These are phyloP conservation scores for Micronycteris hirsuta DNA, from an alignment of 2,113 vertebrate genomes.

Conservation along the genomic window DNA sequence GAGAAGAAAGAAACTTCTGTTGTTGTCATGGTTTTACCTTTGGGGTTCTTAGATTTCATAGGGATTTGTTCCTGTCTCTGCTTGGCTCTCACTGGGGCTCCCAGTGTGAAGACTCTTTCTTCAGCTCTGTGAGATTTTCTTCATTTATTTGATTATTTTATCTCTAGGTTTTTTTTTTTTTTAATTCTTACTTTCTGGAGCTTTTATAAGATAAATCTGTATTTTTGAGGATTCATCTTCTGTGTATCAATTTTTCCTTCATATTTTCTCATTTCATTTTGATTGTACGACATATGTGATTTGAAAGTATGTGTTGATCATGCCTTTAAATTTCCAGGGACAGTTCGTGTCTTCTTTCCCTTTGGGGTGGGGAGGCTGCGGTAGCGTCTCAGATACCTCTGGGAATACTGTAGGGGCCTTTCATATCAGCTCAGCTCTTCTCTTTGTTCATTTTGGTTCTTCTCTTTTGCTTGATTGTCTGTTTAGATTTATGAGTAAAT, in stretches of 20 bases:
- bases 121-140: not conserved
- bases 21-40: not conserved
- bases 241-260: not conserved
- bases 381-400: not conserved
- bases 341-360: not conserved
- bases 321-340: not conserved
- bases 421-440: not conserved
- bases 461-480: not conserved
- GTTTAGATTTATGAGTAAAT: not conserved
- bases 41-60: not conserved
- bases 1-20: not conserved
- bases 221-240: not conserved
- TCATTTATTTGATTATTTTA: not conserved
- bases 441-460: not conserved
- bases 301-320: not conserved
- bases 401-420: not conserved
- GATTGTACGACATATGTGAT: not conserved
- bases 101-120: not conserved
- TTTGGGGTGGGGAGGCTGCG: not conserved
- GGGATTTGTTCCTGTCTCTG: not conserved
- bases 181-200: not conserved
- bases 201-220: not conserved
- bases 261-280: constrained; percentile 13
- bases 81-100: not conserved
- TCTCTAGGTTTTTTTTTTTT: not conserved